These are phyloP conservation scores for Emmelina monodactyla DNA, from an alignment of 2,888 invertebrate species.

Conservation along the genomic window DNA sequence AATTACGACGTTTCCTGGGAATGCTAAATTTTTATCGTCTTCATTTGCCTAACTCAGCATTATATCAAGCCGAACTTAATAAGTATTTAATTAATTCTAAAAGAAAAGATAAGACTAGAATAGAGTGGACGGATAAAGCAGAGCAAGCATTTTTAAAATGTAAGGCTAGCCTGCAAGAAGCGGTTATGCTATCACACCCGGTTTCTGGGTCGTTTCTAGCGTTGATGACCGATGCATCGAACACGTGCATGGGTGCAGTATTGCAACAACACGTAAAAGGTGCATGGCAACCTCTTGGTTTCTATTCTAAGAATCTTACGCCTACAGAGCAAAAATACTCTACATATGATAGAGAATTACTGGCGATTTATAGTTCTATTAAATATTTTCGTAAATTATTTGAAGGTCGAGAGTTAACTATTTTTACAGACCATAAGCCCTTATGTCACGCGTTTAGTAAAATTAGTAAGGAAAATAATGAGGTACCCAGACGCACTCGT, in stretches of 20 bases:
- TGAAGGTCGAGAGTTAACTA: slow-evolving; percentile 7
- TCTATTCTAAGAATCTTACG: slow-evolving; percentile 11
- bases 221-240: slow-evolving; percentile 5
- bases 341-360: slow-evolving; percentile 13
- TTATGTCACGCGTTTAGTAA: slow-evolving; percentile 8
- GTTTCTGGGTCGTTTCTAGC: background rate
- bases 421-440: slow-evolving; percentile 14
- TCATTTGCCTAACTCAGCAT: slow-evolving; percentile 23
- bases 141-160: slow-evolving; percentile 13
- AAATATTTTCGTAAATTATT: slow-evolving; percentile 8
- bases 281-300: slow-evolving; percentile 5
- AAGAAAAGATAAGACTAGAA: slow-evolving; percentile 13
- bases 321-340: slow-evolving; percentile 9
- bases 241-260: slow-evolving; percentile 7
- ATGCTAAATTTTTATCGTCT: slow-evolving; percentile 19
- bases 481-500: slow-evolving; percentile 8
- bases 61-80: slow-evolving; percentile 6
- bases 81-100: slow-evolving; percentile 9
- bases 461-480: slow-evolving; percentile 2
- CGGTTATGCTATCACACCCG: slow-evolving; percentile 5
- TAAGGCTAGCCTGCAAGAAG: slow-evolving; percentile 10
- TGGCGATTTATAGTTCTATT: slow-evolving; percentile 9
- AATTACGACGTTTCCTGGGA: slow-evolving; percentile 13
- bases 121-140: slow-evolving; percentile 13
- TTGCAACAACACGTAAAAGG: slow-evolving; percentile 1